Conservation (phyloP, 2,888 invertebrate species). For the Coronaproctus castanopsis region DNA sequence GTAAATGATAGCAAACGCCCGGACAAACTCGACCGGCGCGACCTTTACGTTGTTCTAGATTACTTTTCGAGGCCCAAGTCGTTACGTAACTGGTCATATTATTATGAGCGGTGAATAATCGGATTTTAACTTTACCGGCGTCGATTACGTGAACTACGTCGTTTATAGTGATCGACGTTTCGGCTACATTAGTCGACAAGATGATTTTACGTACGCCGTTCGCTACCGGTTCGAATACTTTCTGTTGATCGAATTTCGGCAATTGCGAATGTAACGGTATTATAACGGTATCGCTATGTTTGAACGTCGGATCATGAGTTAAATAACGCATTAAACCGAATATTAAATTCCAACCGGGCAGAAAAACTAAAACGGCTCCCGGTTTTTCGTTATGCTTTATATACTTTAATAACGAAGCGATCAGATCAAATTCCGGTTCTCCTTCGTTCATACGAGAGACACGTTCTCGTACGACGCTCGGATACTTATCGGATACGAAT, state of each 20-base stretch:
- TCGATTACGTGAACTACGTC: conserved; percentile 97
- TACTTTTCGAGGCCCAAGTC: conserved; percentile 85
- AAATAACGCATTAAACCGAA: conserved; percentile 74
- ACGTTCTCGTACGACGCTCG: conserved; percentile 37
- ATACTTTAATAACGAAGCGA: conserved; percentile 48
- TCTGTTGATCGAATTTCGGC: conserved; percentile 82
- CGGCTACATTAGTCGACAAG: conserved; percentile 92
- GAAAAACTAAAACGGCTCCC: conserved; percentile 78
- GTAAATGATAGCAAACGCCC: conserved; percentile 85
- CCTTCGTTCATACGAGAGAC: conserved; percentile 68
- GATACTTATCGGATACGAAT: conserved; percentile 27
- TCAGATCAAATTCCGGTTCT: conserved; percentile 78
- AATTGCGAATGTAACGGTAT: conserved; percentile 95
- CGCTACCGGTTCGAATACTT: conserved; percentile 75
- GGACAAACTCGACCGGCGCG: conserved; percentile 87
- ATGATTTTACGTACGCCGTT: conserved; percentile 78
- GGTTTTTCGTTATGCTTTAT: conserved; percentile 39
- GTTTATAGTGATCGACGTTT: conserved; percentile 93
- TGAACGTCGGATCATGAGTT: conserved; percentile 50
- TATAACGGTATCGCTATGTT: conserved; percentile 30
- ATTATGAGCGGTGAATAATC: conserved; percentile 92
- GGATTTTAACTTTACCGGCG: conserved; percentile 92
- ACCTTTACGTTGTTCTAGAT: conserved; percentile 82
- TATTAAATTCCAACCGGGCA: conserved; percentile 95
- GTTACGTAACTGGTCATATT: conserved; percentile 98